phyloP scores from a whole-genome alignment of 2,113 vertebrate genomes.

The Syngnathus scovelli region DNA sequence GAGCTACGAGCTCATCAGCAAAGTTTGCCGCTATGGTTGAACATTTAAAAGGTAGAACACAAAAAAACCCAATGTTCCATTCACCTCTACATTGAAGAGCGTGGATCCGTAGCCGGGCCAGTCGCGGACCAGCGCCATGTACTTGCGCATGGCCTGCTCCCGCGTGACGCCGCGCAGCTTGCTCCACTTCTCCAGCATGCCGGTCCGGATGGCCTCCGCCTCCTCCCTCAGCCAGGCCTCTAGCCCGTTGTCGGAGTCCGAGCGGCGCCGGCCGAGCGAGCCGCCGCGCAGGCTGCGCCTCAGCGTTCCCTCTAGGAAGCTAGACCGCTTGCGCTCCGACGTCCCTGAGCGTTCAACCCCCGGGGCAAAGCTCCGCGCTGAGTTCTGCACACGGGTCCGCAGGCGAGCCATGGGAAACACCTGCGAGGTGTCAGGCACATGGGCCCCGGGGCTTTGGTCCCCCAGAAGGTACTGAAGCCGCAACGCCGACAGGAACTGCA shows the following conservation, averaged over 20 bases:
- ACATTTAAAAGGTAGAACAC: too few species aligned
- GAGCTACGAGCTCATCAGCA: too few species aligned
- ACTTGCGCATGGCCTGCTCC: slow-evolving; percentile 89
- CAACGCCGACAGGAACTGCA: slow-evolving; percentile 89
- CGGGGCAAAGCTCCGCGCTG: slow-evolving; percentile 75
- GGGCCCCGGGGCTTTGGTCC: slow-evolving; percentile 70
- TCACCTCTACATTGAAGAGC: slow-evolving; percentile 92
- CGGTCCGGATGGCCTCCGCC: slow-evolving; percentile 73
- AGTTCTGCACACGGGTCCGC: slow-evolving; percentile 84
- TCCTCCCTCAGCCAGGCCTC: slow-evolving; percentile 94
- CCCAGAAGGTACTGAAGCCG: slow-evolving; percentile 88
- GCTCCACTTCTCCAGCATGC: slow-evolving; percentile 90
- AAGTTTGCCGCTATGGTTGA: too few species aligned
- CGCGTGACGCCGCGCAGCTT: slow-evolving; percentile 87
- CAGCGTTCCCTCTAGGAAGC: slow-evolving; percentile 92
- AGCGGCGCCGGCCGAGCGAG: slow-evolving; percentile 74
- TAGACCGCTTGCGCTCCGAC: slow-evolving; percentile 82
- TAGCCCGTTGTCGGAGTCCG: slow-evolving; percentile 81
- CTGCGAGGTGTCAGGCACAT: slow-evolving; percentile 76
- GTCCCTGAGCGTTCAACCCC: slow-evolving; percentile 41
- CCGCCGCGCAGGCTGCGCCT: slow-evolving; percentile 87
- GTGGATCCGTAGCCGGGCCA: slow-evolving; percentile 96
- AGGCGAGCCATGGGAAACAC: slow-evolving; percentile 85
- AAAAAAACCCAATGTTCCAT: too few species aligned
- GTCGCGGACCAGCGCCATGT: slow-evolving; percentile 90